Evolutionary conservation across 1,140 invertebrate species (phyloP).

Genomic region (Drosophila pseudoananassae): DNA sequence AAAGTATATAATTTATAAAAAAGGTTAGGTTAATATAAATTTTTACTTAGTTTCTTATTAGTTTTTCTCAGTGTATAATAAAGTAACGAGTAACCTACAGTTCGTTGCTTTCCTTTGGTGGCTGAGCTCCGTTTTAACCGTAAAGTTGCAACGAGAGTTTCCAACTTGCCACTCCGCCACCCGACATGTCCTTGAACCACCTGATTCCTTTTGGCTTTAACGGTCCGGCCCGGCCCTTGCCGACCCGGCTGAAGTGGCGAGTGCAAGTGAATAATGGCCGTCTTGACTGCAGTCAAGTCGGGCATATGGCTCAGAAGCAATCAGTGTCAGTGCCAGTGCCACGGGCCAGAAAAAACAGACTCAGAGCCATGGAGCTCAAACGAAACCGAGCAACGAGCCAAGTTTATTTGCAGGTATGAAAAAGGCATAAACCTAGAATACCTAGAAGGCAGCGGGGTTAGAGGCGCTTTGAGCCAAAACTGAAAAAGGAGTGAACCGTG

Average conservation of each 20-base stretch:
- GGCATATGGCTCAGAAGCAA: conserved; percentile 62
- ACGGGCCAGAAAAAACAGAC: conserved; percentile 3
- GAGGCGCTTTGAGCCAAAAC: background rate
- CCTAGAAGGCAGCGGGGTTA: background rate
- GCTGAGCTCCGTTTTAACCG: conserved; percentile 21
- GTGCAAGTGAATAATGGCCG: conserved; percentile 71
- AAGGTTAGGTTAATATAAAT: too few relatives aligned
- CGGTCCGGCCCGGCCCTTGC: background rate
- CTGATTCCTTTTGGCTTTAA: conserved; percentile 14
- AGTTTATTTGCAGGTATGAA: conserved; percentile 68
- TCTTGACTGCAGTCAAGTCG: conserved; percentile 67
- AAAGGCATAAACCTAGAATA: conserved; percentile 47
- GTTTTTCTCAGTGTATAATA: background rate
- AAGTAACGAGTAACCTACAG: background rate
- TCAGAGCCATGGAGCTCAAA: conserved; percentile 2
- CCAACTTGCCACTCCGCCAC: background rate
- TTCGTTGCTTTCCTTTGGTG: conserved; percentile 24
- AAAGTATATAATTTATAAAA: too few relatives aligned
- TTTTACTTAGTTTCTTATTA: too few relatives aligned
- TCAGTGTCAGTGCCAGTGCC: conserved; percentile 65
- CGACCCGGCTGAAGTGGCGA: conserved; percentile 40
- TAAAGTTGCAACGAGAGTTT: conserved; percentile 24
- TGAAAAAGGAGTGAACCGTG: background rate
- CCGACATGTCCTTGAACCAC: background rate
- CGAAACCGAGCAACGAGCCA: conserved; percentile 35